These are phyloP conservation scores for Catocala sponsa DNA, from an alignment of 2,888 invertebrate species.

Conservation along the genomic window DNA sequence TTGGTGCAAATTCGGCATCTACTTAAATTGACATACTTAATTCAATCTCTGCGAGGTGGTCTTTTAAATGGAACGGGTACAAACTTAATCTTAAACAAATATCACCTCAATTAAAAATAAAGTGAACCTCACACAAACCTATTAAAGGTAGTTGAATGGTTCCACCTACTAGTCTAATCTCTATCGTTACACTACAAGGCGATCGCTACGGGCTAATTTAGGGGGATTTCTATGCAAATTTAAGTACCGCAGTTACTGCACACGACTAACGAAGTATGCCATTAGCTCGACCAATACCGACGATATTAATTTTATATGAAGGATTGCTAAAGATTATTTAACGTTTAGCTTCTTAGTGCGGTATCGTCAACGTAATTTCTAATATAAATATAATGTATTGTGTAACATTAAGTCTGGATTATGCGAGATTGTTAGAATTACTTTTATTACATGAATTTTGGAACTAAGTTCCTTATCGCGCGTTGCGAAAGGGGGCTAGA, in stretches of 20 bases:
- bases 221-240: constrained; percentile 81
- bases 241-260: constrained; percentile 68
- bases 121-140: constrained; percentile 16
- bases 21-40: not conserved
- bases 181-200: constrained; percentile 33
- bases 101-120: constrained; percentile 21
- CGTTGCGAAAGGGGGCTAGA: no score
- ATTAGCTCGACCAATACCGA: constrained; percentile 61
- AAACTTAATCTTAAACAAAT: not conserved
- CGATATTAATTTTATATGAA: constrained; percentile 62
- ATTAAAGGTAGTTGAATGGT: constrained; percentile 33
- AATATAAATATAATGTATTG: no score
- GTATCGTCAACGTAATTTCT: no score
- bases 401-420: no score
- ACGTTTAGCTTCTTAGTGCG: not conserved
- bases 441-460: no score
- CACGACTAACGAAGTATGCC: constrained; percentile 69
- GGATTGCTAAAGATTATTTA: constrained; percentile 30
- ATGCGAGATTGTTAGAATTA: no score
- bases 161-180: constrained; percentile 35
- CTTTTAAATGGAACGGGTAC: not conserved
- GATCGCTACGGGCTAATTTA: constrained; percentile 67
- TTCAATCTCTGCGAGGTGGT: not conserved
- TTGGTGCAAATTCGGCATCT: no score
- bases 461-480: no score